Percentiles rank a stretch among this genome's conserved stretches.
Conservation (phyloP, 1,140 invertebrate genomes). For the Drosophila quadrilineata region DNA sequence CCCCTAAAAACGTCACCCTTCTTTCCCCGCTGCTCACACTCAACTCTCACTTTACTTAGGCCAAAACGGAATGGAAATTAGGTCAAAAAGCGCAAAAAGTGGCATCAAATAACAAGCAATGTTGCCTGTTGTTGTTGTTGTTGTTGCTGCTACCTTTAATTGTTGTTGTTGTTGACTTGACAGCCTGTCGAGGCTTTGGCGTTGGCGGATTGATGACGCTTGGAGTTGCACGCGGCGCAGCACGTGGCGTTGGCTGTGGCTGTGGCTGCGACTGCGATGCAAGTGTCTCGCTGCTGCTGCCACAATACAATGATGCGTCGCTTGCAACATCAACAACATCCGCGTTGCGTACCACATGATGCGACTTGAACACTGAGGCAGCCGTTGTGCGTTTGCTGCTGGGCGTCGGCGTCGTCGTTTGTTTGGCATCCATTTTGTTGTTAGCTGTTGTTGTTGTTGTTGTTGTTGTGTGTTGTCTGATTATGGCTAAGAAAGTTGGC, state of each 20-base stretch:
- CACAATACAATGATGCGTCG: slow-evolving; percentile 72
- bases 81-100: slow-evolving; percentile 56
- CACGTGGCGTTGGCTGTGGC: slow-evolving; percentile 63
- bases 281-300: slow-evolving; percentile 35
- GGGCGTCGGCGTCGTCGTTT: slow-evolving; percentile 43
- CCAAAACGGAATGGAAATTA: slow-evolving; percentile 52
- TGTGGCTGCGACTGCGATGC: slow-evolving; percentile 13
- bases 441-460: neutral
- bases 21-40: neutral
- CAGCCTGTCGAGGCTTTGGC: slow-evolving; percentile 75
- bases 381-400: slow-evolving; percentile 61
- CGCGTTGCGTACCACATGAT: slow-evolving; percentile 54
- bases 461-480: slow-evolving; percentile 4
- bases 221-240: slow-evolving; percentile 61
- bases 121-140: slow-evolving; percentile 13
- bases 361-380: slow-evolving; percentile 60
- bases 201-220: slow-evolving; percentile 66
- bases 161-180: slow-evolving; percentile 73
- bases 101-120: neutral
- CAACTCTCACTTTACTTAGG: slow-evolving; percentile 5
- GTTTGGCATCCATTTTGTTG: slow-evolving; percentile 28
- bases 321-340: slow-evolving; percentile 75
- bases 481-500: slow-evolving; percentile 37
- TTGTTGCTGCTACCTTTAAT: slow-evolving; percentile 55
- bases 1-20: neutral